Evolutionary conservation across 37 sponge, comb jelly and placozoan species (phyloP).

Genomic region (Theonella swinhoei): DNA sequence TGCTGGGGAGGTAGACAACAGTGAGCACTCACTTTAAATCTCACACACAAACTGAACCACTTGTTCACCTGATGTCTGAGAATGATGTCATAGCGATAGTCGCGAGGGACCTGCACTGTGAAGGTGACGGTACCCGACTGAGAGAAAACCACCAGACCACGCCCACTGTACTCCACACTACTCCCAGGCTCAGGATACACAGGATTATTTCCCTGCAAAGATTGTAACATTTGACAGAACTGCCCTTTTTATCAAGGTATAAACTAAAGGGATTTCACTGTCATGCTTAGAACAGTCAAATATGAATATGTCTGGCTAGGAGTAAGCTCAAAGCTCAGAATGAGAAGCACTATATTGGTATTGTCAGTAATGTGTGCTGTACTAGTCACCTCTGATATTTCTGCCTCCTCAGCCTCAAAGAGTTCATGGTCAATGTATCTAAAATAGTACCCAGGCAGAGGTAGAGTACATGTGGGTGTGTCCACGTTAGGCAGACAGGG

Average conservation of each 20-base stretch:
- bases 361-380: not conserved
- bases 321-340: too few relatives aligned
- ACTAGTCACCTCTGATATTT: conserved; percentile 29
- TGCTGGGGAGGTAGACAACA: not conserved
- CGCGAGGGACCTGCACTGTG: conserved; percentile 14
- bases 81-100: conserved; percentile 52
- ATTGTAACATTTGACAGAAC: too few relatives aligned
- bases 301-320: too few relatives aligned
- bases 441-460: conserved; percentile 46
- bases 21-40: too few relatives aligned
- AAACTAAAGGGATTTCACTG: too few relatives aligned
- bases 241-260: too few relatives aligned
- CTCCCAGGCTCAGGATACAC: not conserved
- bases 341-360: not conserved
- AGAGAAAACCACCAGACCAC: conserved; percentile 32
- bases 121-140: conserved; percentile 1
- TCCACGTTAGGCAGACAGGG: conserved; percentile 52
- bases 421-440: conserved; percentile 38
- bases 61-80: conserved; percentile 46
- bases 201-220: not conserved
- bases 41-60: too few relatives aligned
- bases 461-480: conserved; percentile 37
- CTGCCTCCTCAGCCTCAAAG: conserved; percentile 65
- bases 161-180: conserved; percentile 18
- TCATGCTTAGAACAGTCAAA: too few relatives aligned